phyloP scores from a whole-genome alignment of 2,888 invertebrate species.

The Masnerella sp. region DNA sequence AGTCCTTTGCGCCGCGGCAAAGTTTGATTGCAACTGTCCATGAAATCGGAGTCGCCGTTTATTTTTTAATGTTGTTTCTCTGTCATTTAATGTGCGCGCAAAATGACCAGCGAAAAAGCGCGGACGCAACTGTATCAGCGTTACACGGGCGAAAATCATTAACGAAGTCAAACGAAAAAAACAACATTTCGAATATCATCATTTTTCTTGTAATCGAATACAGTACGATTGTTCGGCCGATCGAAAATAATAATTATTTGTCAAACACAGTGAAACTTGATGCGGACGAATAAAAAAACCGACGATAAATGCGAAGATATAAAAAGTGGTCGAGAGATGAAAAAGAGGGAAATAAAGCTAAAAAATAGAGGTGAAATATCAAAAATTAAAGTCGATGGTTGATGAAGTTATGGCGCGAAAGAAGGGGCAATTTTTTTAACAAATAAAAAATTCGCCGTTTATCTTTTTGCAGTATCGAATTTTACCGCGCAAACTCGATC shows the following conservation, averaged over 20 bases:
- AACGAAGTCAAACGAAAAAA: conserved; percentile 12
- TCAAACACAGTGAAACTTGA: conserved; percentile 31
- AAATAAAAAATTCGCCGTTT: background rate
- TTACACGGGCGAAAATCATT: conserved; percentile 3
- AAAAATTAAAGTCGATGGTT: conserved; percentile 24
- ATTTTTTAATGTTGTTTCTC: conserved; percentile 12
- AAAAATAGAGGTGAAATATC: conserved; percentile 23
- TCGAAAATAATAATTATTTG: conserved; percentile 48
- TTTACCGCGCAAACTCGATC: too few relatives aligned
- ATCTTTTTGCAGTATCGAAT: background rate
- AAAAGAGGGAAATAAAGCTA: conserved; percentile 21
- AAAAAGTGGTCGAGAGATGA: conserved; percentile 9
- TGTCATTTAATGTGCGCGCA: too few relatives aligned
- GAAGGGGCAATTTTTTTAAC: conserved; percentile 3
- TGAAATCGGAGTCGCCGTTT: background rate
- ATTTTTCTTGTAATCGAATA: conserved; percentile 36
- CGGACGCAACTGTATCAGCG: background rate
- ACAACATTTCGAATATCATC: conserved; percentile 23
- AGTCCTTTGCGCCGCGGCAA: conserved; percentile 30
- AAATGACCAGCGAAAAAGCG: background rate
- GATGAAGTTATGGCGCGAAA: conserved; percentile 19
- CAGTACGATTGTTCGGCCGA: conserved; percentile 21
- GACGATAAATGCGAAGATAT: conserved; percentile 30
- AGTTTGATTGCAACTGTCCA: conserved; percentile 18
- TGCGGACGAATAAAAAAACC: conserved; percentile 4